Base-by-base conservation (phyloP, 1,140 invertebrate genomes). In the Drepana arcuata region DNA sequence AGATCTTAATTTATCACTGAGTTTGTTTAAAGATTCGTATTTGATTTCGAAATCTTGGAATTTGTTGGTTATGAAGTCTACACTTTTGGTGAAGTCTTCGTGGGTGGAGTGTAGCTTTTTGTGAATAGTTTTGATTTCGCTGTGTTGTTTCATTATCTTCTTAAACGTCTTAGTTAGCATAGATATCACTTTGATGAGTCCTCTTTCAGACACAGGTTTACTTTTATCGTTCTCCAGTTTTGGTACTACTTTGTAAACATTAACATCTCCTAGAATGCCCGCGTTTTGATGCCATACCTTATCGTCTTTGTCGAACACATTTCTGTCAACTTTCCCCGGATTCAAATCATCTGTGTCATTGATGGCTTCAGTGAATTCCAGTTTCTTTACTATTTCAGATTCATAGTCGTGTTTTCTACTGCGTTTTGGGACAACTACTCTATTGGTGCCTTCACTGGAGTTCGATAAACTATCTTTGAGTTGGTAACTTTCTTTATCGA, bases 81-180 rank as follows among this genome's bases (percentile, higher is more conserved):
- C 29, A 33, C 70, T 75, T 43, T 70, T 69, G 6, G 46, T 35
- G 23, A 77, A 68, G 18, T 72, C n/a, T n/a, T n/a, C n/a, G n/a
- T n/a, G n/a, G n/a, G n/a, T n/a, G n/a, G n/a, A n/a, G n/a, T n/a
- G n/a, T n/a, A n/a, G n/a, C n/a, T 29, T 52, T 62, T 14, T 34
- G 7, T 78, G 58, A 35, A 75, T 74, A 11, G 43, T 37, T 51
- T 71, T 73, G 2, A 81, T 75, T 33, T 72, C 69, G 7, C 50
- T 56, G 30, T 81, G 71, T 39, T 81, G 73, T 42, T 65, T 78
- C 59, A 69, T 75, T 10, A 75, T 67, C 23, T 74, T 81, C 42
- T 73, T 81, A 14, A 75, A 78, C 0, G 73, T 71, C 35, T 70
- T 75, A 7, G 73, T 72, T 2, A 81, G 33, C 56, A 78, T 74